Base-by-base conservation (phyloP, 2,113 vertebrate genomes). In the Oreochromis niloticus region DNA sequence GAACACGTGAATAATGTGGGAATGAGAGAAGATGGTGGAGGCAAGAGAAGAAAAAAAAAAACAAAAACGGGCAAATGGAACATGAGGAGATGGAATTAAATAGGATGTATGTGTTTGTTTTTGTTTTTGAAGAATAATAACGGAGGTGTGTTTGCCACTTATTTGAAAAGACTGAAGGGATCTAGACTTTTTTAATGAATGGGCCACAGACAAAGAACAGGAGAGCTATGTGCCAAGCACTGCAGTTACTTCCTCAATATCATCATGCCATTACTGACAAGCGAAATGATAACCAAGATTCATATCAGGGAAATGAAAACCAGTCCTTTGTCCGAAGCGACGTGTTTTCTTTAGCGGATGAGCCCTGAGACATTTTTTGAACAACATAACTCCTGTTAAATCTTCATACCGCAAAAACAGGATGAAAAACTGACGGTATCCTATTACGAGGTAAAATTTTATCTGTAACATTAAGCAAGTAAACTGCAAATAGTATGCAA, bases 1-100 rank as follows among this genome's bases (percentile, higher is more conserved):
- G 80, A 85, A 84, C 78, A 89, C 81, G 83, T 80, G 80, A 89
- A 92, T 83, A 93, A 91, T 90, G 66, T 87, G 88, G 85, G 81
- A 94, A 90, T 61, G 73, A 79, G 71, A 85, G 66, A 85, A 88
- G 81, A 92, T 57, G 71, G 52, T 52, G 13, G 80, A 79, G 56
- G 30, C 19, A 52, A 79, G n/a, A 82, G 54, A 32, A 22, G n/a
- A 3, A 41, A 68, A 14, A 43, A 55, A 87, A 34, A 66, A 84
- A 22, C 24, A 24, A 50, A 78, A 17, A 61, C 75, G 73, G 73
- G 73, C 36, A 89, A 90, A 86, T 24, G 39, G 30, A 91, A 79
- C 75, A 83, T n/a, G 56, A 93, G 86, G 56, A 87, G 43, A 83
- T 68, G 71, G 83, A 82, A 85, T 89, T 85, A 85, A 86, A 85